phyloP scores from a whole-genome alignment of 2,888 invertebrate genomes.

The Byasa hedistus region DNA sequence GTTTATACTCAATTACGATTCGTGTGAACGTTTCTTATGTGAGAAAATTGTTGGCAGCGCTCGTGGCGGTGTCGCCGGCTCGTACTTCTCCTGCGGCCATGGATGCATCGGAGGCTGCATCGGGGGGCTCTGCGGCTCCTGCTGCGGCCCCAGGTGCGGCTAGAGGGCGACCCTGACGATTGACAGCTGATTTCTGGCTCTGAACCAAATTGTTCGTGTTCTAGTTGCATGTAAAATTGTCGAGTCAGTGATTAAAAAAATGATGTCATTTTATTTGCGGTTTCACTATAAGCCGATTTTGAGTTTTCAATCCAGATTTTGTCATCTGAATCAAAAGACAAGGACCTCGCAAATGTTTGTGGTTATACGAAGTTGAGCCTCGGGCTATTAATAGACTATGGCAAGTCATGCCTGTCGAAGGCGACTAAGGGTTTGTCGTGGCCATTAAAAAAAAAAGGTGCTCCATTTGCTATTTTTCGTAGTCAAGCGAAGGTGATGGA shows the following conservation, averaged over 20 bases:
- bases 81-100: constrained; percentile 65
- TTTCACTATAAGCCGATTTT: background rate
- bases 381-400: too few relatives aligned
- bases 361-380: too few relatives aligned
- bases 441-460: too few relatives aligned
- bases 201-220: constrained; percentile 15
- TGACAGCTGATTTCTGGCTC: background rate
- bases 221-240: constrained; percentile 13
- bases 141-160: constrained; percentile 63
- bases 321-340: too few relatives aligned
- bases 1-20: too few relatives aligned
- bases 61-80: constrained; percentile 59
- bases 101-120: constrained; percentile 69
- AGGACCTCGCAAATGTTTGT: too few relatives aligned
- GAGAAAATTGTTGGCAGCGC: constrained; percentile 43
- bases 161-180: constrained; percentile 10
- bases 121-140: constrained; percentile 58
- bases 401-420: too few relatives aligned
- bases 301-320: too few relatives aligned
- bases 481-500: too few relatives aligned
- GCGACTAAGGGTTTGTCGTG: too few relatives aligned
- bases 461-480: too few relatives aligned
- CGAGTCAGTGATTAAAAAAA: background rate
- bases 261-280: background rate
- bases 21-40: too few relatives aligned